Conservation (phyloP, 2,113 vertebrate species). For the Microtus pennsylvanicus region DNA sequence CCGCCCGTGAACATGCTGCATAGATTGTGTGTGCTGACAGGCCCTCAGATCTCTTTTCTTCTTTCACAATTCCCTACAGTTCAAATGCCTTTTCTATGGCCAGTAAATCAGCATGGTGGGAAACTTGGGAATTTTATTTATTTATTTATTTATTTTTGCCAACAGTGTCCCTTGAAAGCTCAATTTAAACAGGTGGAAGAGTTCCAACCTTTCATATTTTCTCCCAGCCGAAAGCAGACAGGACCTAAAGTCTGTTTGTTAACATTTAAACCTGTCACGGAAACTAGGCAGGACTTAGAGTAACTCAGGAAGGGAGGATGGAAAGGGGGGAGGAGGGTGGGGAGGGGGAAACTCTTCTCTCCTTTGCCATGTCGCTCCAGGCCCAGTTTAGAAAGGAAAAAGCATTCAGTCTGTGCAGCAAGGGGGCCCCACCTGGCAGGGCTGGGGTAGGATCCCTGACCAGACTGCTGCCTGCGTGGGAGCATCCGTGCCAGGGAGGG, state of each 20-base stretch:
- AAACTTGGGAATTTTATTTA: neutral
- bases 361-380: neutral
- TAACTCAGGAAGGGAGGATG: neutral
- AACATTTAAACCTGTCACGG: neutral
- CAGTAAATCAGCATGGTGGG: neutral
- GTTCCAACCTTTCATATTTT: neutral
- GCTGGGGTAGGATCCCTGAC: neutral
- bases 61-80: neutral
- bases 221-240: neutral
- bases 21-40: neutral
- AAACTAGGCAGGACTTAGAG: neutral
- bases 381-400: neutral
- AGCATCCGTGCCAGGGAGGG: neutral
- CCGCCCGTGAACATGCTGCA: neutral
- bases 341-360: too few species aligned
- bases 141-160: neutral
- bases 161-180: slow-evolving; percentile 24
- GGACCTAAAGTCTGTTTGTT: neutral
- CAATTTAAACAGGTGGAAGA: slow-evolving; percentile 5
- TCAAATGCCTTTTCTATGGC: neutral
- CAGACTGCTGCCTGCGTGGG: neutral
- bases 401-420: neutral
- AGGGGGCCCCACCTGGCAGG: neutral
- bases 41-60: slow-evolving; percentile 15
- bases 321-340: neutral